A percentile compares a stretch with the other conserved stretches of the same genome.
These are phyloP conservation scores for Danio kyathit DNA, from an alignment of 2,797 vertebrate genomes.

Conservation along the genomic window DNA sequence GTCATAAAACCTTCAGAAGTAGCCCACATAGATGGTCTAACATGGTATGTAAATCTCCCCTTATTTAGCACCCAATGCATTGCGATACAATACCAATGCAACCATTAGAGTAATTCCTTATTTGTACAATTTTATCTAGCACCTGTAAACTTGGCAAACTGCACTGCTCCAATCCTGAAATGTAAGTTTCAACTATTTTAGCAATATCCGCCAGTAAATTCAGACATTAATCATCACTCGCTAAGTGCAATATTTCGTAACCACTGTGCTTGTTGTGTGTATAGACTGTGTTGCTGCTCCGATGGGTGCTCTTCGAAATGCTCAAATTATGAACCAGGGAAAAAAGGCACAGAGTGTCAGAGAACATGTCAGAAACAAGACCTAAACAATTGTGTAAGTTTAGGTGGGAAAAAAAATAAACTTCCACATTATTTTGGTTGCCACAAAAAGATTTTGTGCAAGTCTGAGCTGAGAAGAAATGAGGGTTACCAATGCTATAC, in stretches of 20 bases:
- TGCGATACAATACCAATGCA: not conserved
- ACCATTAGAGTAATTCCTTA: not conserved
- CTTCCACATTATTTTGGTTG: not conserved
- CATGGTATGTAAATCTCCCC: constrained; percentile 68
- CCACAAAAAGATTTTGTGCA: not conserved
- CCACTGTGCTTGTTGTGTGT: not conserved
- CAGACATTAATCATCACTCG: not conserved
- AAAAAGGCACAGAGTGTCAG: constrained; percentile 83
- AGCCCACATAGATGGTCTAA: constrained; percentile 50
- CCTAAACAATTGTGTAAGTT: constrained; percentile 85
- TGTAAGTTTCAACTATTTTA: constrained; percentile 44
- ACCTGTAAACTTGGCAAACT: constrained; percentile 79
- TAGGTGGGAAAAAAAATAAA: not conserved
- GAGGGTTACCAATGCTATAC: not conserved
- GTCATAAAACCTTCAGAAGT: constrained; percentile 42
- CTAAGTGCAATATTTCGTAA: not conserved
- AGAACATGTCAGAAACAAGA: constrained; percentile 86
- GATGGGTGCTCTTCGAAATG: constrained; percentile 90
- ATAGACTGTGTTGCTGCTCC: constrained; percentile 81
- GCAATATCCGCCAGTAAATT: not conserved
- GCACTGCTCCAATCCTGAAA: constrained; percentile 71
- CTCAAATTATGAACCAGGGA: constrained; percentile 61
- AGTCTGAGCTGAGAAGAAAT: not conserved
- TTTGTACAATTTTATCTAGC: constrained; percentile 69
- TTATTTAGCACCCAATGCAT: not conserved